Percentiles rank a stretch among this genome's conserved stretches.
Evolutionary conservation across 2,113 vertebrate species (phyloP).

Genomic region (Carassius gibelio): DNA sequence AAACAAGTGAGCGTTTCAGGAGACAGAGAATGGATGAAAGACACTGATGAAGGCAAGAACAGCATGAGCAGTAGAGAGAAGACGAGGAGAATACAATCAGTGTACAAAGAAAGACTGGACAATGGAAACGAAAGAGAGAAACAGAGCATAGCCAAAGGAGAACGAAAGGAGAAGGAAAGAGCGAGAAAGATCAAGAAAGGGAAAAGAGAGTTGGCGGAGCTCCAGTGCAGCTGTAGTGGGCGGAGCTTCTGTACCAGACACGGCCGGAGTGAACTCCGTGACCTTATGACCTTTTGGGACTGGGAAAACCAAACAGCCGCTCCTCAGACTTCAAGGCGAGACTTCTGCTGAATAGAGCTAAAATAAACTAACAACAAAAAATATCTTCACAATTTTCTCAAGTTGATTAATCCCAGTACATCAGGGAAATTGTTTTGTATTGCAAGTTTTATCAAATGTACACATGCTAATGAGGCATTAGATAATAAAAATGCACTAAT

Average conservation of each 20-base stretch:
- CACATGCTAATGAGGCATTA: too few relatives aligned
- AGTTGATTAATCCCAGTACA: too few relatives aligned
- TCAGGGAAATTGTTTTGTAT: too few relatives aligned
- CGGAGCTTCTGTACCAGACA: slow-evolving; percentile 28
- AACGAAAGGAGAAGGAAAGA: not conserved
- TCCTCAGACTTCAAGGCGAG: too few relatives aligned
- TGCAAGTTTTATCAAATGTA: too few relatives aligned
- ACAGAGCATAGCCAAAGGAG: not conserved
- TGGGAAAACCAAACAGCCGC: not conserved
- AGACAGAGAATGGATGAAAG: slow-evolving; percentile 12
- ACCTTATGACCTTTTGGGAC: not conserved
- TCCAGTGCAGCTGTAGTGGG: slow-evolving; percentile 45
- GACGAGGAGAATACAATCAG: not conserved
- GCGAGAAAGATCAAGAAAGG: slow-evolving; percentile 1
- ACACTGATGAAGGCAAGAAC: not conserved
- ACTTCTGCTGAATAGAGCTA: too few relatives aligned
- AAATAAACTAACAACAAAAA: too few relatives aligned
- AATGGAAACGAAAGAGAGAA: not conserved
- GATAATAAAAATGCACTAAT: too few relatives aligned
- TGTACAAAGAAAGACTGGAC: slow-evolving; percentile 6
- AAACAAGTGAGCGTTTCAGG: not conserved
- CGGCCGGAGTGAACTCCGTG: slow-evolving; percentile 8
- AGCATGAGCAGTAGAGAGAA: slow-evolving; percentile 10
- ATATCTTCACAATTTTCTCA: too few relatives aligned
- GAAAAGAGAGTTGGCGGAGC: not conserved